phyloP scores from a whole-genome alignment of 2,888 invertebrate genomes.

The Rhagonycha lutea region DNA sequence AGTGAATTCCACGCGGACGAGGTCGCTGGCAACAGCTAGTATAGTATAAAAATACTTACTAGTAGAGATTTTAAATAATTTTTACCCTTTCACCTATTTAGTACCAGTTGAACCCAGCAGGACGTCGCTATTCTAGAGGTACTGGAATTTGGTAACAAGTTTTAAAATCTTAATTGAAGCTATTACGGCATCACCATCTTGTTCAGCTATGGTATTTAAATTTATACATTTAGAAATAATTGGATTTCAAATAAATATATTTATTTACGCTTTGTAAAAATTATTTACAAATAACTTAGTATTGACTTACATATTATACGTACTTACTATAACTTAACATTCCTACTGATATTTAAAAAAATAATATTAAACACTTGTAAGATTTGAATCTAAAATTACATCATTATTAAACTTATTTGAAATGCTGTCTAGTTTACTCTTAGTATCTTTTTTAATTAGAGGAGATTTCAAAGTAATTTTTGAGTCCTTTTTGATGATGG shows the following conservation, averaged over 20 bases:
- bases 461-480: constrained; percentile 51
- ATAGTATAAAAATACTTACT: too few relatives aligned
- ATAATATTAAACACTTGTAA: not conserved
- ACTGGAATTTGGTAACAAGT: too few relatives aligned
- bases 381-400: not conserved
- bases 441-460: constrained; percentile 46
- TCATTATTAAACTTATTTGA: constrained; percentile 5
- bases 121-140: too few relatives aligned
- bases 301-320: not conserved
- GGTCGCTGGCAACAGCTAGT: too few relatives aligned
- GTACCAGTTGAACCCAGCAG: too few relatives aligned
- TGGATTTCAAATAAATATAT: not conserved
- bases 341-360: not conserved
- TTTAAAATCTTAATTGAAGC: too few relatives aligned
- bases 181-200: not conserved
- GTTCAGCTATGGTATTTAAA: not conserved
- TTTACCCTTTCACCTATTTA: too few relatives aligned
- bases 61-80: too few relatives aligned
- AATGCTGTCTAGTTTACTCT: constrained; percentile 19
- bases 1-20: too few relatives aligned
- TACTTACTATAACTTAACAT: not conserved
- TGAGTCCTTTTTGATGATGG: constrained; percentile 44
- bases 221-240: not conserved
- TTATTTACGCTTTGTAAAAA: not conserved
- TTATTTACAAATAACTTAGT: not conserved